These are phyloP conservation scores for Corythucha ciliata DNA, from an alignment of 2,888 invertebrate species.

Conservation along the genomic window DNA sequence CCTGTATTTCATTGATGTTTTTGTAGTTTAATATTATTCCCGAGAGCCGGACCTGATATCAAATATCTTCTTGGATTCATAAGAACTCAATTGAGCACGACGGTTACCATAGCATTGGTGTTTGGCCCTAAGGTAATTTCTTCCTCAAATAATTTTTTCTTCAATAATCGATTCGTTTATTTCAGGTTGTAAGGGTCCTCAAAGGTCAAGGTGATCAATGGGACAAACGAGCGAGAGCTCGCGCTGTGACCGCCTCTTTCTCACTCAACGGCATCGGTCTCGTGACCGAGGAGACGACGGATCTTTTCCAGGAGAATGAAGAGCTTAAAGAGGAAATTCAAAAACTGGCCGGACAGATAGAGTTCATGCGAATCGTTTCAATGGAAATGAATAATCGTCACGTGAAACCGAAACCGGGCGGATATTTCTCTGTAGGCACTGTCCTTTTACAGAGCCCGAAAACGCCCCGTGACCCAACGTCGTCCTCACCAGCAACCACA, in stretches of 20 bases:
- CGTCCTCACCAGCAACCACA: too few species aligned
- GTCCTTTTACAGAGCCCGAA: slow-evolving; percentile 27
- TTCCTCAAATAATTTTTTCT: neutral
- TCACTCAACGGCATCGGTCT: slow-evolving; percentile 78
- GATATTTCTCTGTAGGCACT: slow-evolving; percentile 51
- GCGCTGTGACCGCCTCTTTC: slow-evolving; percentile 75
- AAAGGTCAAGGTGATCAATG: slow-evolving; percentile 82
- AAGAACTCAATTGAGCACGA: slow-evolving; percentile 83
- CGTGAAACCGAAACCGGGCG: slow-evolving; percentile 69
- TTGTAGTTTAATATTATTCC: slow-evolving; percentile 70
- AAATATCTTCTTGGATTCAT: slow-evolving; percentile 86
- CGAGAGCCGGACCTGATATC: slow-evolving; percentile 80
- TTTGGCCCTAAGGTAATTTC: slow-evolving; percentile 72
- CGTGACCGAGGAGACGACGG: slow-evolving; percentile 73
- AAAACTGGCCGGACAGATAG: slow-evolving; percentile 81
- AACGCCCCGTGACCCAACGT: slow-evolving; percentile 24
- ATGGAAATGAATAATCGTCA: slow-evolving; percentile 77
- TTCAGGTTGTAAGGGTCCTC: slow-evolving; percentile 65
- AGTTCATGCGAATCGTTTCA: slow-evolving; percentile 87
- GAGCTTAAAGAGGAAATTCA: slow-evolving; percentile 89
- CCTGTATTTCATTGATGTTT: slow-evolving; percentile 15
- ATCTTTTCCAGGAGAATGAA: slow-evolving; percentile 82
- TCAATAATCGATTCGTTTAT: neutral
- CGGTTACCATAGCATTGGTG: slow-evolving; percentile 72
- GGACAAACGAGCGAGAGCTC: slow-evolving; percentile 73